Percentiles rank a stretch among this genome's conserved stretches.
These are phyloP conservation scores for Craseonycteris thonglongyai DNA, from an alignment of 2,113 vertebrate genomes.

Conservation along the genomic window DNA sequence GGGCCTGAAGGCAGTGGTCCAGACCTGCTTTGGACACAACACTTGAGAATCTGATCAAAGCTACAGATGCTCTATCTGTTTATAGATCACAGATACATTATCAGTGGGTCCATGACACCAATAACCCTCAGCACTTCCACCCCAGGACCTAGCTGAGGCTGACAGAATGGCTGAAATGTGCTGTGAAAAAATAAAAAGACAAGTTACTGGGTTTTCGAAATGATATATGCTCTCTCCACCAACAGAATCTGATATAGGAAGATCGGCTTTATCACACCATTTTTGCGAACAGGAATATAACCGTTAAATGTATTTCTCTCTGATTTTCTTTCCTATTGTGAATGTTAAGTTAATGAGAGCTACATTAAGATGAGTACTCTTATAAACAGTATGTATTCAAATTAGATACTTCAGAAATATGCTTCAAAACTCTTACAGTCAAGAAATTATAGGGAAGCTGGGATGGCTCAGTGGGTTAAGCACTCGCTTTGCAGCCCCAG, in stretches of 20 bases:
- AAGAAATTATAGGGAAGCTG: too few relatives aligned
- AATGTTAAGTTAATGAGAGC: not conserved
- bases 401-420: not conserved
- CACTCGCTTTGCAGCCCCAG: too few relatives aligned
- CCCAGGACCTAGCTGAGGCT: not conserved
- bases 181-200: not conserved
- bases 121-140: too few relatives aligned
- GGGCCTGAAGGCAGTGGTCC: not conserved
- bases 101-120: not conserved
- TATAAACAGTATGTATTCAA: not conserved
- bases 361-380: not conserved
- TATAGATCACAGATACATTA: too few relatives aligned
- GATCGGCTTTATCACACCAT: accelerated
- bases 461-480: too few relatives aligned
- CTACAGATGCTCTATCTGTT: not conserved
- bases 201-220: not conserved
- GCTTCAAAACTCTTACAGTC: not conserved
- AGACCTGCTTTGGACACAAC: not conserved
- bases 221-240: accelerated
- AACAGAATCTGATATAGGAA: not conserved
- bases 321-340: not conserved
- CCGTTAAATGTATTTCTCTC: not conserved
- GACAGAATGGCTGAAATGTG: too few relatives aligned
- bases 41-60: not conserved
- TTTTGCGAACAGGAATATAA: accelerated